Evolutionary conservation across 2,888 invertebrate genomes (phyloP).

Genomic region (Lepidonotus clava): DNA sequence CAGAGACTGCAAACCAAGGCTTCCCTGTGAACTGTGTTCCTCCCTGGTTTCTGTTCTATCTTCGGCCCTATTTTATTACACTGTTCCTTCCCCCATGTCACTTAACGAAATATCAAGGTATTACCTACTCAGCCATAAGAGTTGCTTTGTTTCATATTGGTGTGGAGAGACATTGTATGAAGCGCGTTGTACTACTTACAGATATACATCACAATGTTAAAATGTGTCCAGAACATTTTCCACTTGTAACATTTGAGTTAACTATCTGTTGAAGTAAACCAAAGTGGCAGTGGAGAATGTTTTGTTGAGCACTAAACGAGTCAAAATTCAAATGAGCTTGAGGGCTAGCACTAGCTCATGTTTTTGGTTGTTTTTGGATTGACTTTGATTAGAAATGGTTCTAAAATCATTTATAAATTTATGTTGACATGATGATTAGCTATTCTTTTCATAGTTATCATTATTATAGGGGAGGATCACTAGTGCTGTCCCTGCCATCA

Average conservation of each 20-base stretch:
- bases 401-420: too few species aligned
- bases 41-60: not conserved
- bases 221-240: not conserved
- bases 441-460: not conserved
- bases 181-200: not conserved
- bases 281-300: not conserved
- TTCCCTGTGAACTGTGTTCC: conserved; percentile 8
- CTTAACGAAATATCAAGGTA: not conserved
- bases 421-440: too few species aligned
- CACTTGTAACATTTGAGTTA: too few species aligned
- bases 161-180: too few species aligned
- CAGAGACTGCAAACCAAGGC: not conserved
- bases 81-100: conserved; percentile 24
- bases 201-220: not conserved
- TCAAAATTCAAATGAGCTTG: conserved; percentile 46
- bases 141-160: not conserved
- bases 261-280: too few species aligned
- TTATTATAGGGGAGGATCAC: conserved; percentile 28
- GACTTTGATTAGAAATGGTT: not conserved
- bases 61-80: too few species aligned
- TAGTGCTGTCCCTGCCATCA: conserved; percentile 45
- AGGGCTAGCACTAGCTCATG: conserved; percentile 53
- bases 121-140: not conserved
- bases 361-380: conserved; percentile 7
- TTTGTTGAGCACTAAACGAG: not conserved